A percentile compares a stretch with the other conserved stretches of the same genome.
Conservation (phyloP, 2,113 vertebrate species). For the Pseudolaguvia tuberculata region DNA sequence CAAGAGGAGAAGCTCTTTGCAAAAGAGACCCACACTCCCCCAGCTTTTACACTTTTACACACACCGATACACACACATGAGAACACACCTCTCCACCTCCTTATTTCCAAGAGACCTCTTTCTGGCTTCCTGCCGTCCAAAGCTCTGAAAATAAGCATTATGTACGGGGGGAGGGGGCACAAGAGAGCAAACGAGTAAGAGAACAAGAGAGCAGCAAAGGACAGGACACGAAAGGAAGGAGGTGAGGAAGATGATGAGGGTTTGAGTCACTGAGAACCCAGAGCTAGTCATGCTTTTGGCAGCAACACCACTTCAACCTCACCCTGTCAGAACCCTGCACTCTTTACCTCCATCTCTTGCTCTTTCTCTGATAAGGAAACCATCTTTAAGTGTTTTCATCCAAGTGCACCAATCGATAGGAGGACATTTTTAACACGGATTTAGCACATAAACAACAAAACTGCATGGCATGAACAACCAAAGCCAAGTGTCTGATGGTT, state of each 20-base stretch:
- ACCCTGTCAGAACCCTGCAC: conserved; percentile 34
- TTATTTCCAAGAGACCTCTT: conserved; percentile 37
- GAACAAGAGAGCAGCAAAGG: conserved; percentile 29
- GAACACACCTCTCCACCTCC: conserved; percentile 34
- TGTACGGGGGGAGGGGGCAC: background rate
- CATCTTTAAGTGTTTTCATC: conserved; percentile 67
- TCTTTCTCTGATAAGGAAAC: conserved; percentile 52
- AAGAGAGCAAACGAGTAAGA: conserved; percentile 33
- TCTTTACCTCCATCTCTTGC: conserved; percentile 34
- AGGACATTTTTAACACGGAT: conserved; percentile 69
- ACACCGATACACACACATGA: conserved; percentile 9
- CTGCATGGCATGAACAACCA: conserved; percentile 35
- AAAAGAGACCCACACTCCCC: conserved; percentile 39
- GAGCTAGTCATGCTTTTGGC: conserved; percentile 49
- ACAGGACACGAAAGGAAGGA: conserved; percentile 31
- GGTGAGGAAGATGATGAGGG: conserved; percentile 39
- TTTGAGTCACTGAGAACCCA: conserved; percentile 46
- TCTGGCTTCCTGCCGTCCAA: conserved; percentile 40
- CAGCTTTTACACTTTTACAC: conserved; percentile 27
- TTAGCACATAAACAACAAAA: conserved; percentile 66
- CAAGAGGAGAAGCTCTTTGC: conserved; percentile 46
- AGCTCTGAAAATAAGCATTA: conserved; percentile 45
- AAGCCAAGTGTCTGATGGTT: conserved; percentile 30
- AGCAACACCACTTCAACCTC: conserved; percentile 35
- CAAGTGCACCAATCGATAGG: conserved; percentile 65